phyloP scores from a whole-genome alignment of 2,888 invertebrate species.

The Apotomis betuletana region DNA sequence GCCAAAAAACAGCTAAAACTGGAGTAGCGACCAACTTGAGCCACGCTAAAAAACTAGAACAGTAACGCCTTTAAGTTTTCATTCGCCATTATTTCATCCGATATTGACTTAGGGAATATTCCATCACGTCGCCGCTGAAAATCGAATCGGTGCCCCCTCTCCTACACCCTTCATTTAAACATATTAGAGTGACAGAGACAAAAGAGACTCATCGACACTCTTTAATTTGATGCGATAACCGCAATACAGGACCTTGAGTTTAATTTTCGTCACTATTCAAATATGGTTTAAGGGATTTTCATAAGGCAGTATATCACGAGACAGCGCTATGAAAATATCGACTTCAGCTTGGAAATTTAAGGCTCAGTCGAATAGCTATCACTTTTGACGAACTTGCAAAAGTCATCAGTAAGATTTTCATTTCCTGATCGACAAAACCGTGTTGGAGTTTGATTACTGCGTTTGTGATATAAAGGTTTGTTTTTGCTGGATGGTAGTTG shows the following conservation, averaged over 20 bases:
- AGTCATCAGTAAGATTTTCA: conserved; percentile 44
- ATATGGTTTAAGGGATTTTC: conserved; percentile 38
- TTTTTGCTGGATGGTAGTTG: conserved; percentile 52
- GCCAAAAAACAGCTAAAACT: conserved; percentile 48
- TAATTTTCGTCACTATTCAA: conserved; percentile 58
- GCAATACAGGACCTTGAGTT: conserved; percentile 56
- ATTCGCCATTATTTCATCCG: conserved; percentile 71
- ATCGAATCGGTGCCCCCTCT: not conserved
- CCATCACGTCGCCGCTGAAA: conserved; percentile 47
- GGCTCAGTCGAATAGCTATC: not conserved
- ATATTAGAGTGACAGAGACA: conserved; percentile 9
- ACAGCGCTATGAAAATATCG: not conserved
- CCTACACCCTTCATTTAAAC: conserved; percentile 3
- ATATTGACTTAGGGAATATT: conserved; percentile 61
- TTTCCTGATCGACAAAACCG: conserved; percentile 45
- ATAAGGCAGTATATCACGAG: not conserved
- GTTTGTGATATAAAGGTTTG: conserved; percentile 55
- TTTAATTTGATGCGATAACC: conserved; percentile 53
- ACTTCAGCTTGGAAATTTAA: not conserved
- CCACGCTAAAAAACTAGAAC: conserved; percentile 61
- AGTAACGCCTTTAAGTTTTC: conserved; percentile 70
- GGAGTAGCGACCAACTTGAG: conserved; percentile 54
- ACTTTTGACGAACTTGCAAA: not conserved
- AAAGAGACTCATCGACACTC: conserved; percentile 4
- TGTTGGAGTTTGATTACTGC: conserved; percentile 54